Base-by-base conservation (phyloP, 1,140 invertebrate species). In the Brachionus asplanchnoidis region DNA sequence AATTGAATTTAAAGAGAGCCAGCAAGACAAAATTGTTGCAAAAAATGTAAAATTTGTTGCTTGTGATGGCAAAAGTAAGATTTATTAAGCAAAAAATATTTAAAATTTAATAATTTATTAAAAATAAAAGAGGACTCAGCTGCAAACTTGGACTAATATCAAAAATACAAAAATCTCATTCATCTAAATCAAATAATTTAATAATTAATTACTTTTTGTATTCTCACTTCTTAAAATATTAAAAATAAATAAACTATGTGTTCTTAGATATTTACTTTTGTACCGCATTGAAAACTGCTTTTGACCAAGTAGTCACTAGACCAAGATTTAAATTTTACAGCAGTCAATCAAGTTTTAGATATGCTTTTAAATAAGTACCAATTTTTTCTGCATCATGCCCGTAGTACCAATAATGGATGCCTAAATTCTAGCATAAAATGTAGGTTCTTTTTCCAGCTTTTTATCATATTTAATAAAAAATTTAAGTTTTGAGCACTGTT, bases 11-110 rank as follows among this genome's bases (percentile, higher is more conserved):
- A 92, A 95, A 86, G 97, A 99, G 91, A 94, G 96, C 0, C 94
- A 96, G 88, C 96, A 98, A 88, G 92, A 97, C 84, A 94, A 95
- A 11, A 94, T 94, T 90, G 95, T 98, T 32, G 82, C 82, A 5
- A 95, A 97, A 87, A 98, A 97, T 92, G 95, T 99, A 3, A 99
- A 99, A 92, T 98, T 99, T 89, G 97, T 99, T 73, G 97, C 97
- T 1, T 99, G 97, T 92, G 97, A 99, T 93, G 97, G 96, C 86
- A 97, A 97, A 92, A 95, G 95, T 95, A 84, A 84, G 14, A 11
- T 50, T 14, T 17, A 14, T 42, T n/a, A 20, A 42, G 4, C 36
- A 23, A 75, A 44, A 44, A 75, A 5, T 20, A 50, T 17, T 12
- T 28, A 50, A 5, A 14, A 20, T 28, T 7, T 46, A 28, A 77